phyloP scores from a whole-genome alignment of 2,888 invertebrate genomes.

The Ypsolopha sequella region DNA sequence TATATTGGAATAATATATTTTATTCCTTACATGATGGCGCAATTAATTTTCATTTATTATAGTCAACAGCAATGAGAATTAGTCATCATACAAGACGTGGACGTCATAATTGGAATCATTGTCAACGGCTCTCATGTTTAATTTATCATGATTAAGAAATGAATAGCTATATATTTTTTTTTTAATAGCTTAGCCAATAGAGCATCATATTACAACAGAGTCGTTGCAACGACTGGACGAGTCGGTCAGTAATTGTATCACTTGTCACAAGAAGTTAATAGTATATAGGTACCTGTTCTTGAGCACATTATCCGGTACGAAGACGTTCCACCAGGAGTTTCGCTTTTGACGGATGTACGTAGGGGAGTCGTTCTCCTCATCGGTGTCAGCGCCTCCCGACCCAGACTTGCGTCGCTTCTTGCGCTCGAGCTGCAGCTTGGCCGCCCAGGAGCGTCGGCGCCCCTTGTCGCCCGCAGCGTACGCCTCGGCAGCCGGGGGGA shows the following conservation, averaged over 20 bases:
- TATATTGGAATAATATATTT: neutral
- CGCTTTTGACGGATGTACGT: constrained; percentile 76
- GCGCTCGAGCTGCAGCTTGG: constrained; percentile 62
- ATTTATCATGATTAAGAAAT: constrained; percentile 1
- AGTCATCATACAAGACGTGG: neutral
- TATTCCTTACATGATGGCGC: neutral
- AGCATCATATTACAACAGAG: constrained; percentile 7
- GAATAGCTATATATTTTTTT: neutral
- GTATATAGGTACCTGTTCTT: constrained; percentile 71
- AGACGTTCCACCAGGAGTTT: constrained; percentile 92
- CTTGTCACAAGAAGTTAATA: neutral
- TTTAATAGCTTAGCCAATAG: too few species aligned
- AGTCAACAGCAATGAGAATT: neutral
- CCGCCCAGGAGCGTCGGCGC: constrained; percentile 75
- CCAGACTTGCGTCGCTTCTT: constrained; percentile 69
- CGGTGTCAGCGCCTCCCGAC: constrained; percentile 52
- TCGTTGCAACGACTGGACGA: constrained; percentile 18
- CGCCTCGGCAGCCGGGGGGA: constrained; percentile 40
- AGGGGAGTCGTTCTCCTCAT: constrained; percentile 50
- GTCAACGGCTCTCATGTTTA: neutral
- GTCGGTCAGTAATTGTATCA: too few species aligned
- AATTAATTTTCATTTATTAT: neutral
- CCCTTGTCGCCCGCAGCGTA: constrained; percentile 59
- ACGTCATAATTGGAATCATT: neutral
- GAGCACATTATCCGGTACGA: constrained; percentile 81